These are phyloP conservation scores for Asteroscopus sphinx DNA, from an alignment of 2,888 invertebrate species.

Conservation along the genomic window DNA sequence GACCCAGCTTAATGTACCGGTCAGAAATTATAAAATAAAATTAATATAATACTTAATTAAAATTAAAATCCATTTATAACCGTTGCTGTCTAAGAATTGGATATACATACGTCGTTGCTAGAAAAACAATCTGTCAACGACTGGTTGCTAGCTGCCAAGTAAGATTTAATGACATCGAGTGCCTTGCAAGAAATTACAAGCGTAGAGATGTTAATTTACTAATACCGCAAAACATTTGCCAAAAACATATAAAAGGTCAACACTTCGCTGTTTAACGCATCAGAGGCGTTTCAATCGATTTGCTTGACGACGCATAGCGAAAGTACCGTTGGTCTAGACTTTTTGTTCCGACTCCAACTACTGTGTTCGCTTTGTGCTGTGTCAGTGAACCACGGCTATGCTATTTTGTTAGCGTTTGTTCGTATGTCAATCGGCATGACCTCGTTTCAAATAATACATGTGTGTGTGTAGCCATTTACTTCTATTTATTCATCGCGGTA, in stretches of 20 bases:
- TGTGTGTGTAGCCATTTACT: constrained; percentile 44
- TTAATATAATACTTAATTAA: constrained; percentile 12
- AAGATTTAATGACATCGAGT: not conserved
- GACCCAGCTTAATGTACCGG: not conserved
- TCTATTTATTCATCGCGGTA: constrained; percentile 42
- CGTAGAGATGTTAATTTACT: constrained; percentile 6
- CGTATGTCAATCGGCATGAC: constrained; percentile 64
- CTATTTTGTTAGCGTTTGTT: constrained; percentile 48
- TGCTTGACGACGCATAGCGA: constrained; percentile 34
- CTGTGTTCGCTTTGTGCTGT: constrained; percentile 54
- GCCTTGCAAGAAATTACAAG: constrained; percentile 16
- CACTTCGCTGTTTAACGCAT: constrained; percentile 16
- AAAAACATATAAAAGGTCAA: constrained; percentile 31
- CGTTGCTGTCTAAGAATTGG: constrained; percentile 1
- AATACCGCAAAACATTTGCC: constrained; percentile 10
- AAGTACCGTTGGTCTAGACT: constrained; percentile 41
- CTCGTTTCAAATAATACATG: constrained; percentile 54
- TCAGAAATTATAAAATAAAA: too few relatives aligned
- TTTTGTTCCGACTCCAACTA: constrained; percentile 48
- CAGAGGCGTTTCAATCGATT: constrained; percentile 46
- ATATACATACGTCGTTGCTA: not conserved
- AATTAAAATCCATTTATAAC: constrained; percentile 1
- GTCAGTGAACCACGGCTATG: constrained; percentile 56
- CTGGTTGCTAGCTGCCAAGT: too few relatives aligned
- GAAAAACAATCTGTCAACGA: not conserved